Evolutionary conservation across 2,113 vertebrate species (phyloP), one percentile per base, ranked within the genome.

Genomic region (Malurus elegans): DNA sequence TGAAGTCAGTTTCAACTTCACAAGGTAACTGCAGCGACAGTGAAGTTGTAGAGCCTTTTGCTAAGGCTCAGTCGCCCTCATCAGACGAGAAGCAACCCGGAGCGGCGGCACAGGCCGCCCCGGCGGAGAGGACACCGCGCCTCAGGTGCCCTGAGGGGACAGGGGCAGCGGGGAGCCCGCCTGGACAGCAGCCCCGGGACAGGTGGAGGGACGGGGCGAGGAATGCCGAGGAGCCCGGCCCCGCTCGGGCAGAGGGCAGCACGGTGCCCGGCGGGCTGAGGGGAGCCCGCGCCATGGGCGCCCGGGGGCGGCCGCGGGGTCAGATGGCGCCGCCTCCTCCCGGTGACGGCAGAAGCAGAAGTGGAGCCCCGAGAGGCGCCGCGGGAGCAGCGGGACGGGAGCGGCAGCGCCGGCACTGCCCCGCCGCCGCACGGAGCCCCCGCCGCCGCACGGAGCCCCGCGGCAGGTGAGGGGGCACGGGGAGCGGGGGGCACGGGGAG

Each of bases 311-410:
- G 62, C 69, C 64, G 32, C 20, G 31, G 50, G 53, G 86, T 75
- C 79, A 88, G 18, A 58, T 79, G 89, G 54, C 87, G 6, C 93
- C 82, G 78, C 86, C 86, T 53, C 73, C 88, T 90, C 92, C 83
- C 90, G 75, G 9, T 32, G 12, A 16, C 53, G 42, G 79, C 90
- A 71, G 66, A 75, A 92, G 92, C 93, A 88, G 89, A 93, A 76
- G 88, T 57, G 15, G 78, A 66, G 70, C 53, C 38, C 62, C 21
- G 74, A 38, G 20, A 31, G 65, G 73, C 56, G 70, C 79, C n/a
- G 88, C 56, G 83, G 86, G 82, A 14, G 1, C 73, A 32, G 34
- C 73, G 74, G 74, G n/a, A 62, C 47, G 54, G 47, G 14, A 17
- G 7, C 32, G 24, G 50, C 50, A 58, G 38, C 23, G 14, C 70